Conservation (phyloP, 37 sponge, comb jelly and placozoan genomes). For the Spongilla lacustris region DNA sequence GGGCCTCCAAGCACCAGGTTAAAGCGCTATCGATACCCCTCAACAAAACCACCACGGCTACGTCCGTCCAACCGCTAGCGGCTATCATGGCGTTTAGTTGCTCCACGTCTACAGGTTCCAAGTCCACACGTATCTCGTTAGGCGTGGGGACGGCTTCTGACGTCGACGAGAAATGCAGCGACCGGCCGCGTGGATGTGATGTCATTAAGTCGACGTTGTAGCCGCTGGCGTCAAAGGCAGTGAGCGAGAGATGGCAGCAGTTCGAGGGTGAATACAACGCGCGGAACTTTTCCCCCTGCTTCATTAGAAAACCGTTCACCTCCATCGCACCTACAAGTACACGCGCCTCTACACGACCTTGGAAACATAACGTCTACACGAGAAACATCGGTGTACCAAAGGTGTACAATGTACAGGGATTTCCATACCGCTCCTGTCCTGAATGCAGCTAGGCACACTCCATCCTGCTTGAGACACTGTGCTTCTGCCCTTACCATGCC, state of each 20-base stretch:
- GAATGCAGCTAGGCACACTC: not conserved
- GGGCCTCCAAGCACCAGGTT: not conserved
- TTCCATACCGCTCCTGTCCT: not conserved
- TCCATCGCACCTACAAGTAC: slow-evolving; percentile 57
- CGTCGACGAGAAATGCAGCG: slow-evolving; percentile 14
- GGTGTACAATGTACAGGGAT: not conserved
- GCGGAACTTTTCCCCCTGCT: slow-evolving; percentile 10
- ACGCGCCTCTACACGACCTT: slow-evolving; percentile 18
- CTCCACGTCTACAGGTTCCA: slow-evolving; percentile 1
- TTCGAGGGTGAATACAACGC: slow-evolving; percentile 21
- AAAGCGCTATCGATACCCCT: not conserved
- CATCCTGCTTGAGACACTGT: not conserved
- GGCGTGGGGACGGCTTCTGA: not conserved
- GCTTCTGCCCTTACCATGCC: not conserved
- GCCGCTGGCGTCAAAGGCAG: slow-evolving; percentile 3
- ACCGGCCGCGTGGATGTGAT: not conserved
- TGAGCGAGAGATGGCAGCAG: not conserved
- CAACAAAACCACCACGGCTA: slow-evolving; percentile 21
- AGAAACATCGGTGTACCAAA: not conserved
- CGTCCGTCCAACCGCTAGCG: not conserved
- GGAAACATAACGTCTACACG: slow-evolving; percentile 24
- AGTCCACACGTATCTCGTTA: not conserved
- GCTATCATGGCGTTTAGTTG: slow-evolving; percentile 8
- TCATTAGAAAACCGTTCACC: slow-evolving; percentile 21
- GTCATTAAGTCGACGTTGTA: not conserved